Base-by-base conservation (phyloP, 2,113 vertebrate genomes). In the Ochotona curzoniae region DNA sequence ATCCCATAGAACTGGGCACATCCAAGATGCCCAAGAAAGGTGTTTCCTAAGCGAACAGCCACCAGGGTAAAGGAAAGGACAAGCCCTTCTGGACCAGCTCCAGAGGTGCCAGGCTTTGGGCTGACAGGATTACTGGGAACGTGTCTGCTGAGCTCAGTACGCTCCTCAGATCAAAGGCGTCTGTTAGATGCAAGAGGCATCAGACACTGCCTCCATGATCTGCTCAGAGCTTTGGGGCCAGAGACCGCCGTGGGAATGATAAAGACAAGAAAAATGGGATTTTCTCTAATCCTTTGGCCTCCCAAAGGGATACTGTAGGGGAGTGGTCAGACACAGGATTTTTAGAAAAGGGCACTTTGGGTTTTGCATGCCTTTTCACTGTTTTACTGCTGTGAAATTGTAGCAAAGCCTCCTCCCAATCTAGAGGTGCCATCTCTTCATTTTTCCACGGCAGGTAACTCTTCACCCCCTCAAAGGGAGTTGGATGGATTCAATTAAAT, bases 61-160 rank as follows among this genome's bases (percentile, higher is more conserved):
- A 6, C 44, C n/a, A 47, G 73, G 5, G 7, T 63, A 0, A 54
- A 20, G n/a, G 66, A 30, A 85, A 92, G 57, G 28, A 64, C 26
- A 47, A 25, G 30, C 9, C 44, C 44, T 8, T 71, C 61, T 66
- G 20, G 8, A 25, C 67, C 49, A 60, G 81, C 25, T 78, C 71
- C 80, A 8, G 1, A 78, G 57, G 32, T 63, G 30, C 66, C 26
- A 64, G 54, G 7, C 28, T 69, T 49, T 30, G 32, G 32, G 63
- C 57, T 26, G 35, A 15, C 23, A 64, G 47, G 23, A 71, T 86
- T 61, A 35, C 35, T 8, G 8, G 5, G 5, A 44, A 54, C 74
- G 64, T 71, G 54, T 94, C 82, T 28, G 20, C 12, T 20, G 51
- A 86, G 67, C 51, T 83, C 78, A 71, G 75, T 54, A 94, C 93